These are phyloP conservation scores for Chelon auratus DNA, from an alignment of 2,797 vertebrate species.

Conservation along the genomic window DNA sequence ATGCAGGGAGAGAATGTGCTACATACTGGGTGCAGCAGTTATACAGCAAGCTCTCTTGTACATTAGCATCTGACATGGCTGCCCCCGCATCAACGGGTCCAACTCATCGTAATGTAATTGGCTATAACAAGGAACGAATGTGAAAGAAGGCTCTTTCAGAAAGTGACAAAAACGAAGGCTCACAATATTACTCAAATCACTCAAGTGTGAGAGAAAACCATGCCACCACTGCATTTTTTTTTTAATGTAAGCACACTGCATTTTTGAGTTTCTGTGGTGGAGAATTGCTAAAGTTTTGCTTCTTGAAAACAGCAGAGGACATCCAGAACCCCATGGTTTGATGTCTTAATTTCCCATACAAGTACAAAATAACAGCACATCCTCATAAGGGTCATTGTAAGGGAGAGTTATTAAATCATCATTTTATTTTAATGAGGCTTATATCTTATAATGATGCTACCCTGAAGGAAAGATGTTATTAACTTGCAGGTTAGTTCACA, in stretches of 20 bases:
- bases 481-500: constrained; percentile 81
- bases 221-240: background rate
- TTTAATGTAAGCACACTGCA: background rate
- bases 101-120: constrained; percentile 35
- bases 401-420: constrained; percentile 80
- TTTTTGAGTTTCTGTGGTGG: background rate
- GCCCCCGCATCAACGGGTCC: constrained; percentile 38
- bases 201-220: constrained; percentile 5
- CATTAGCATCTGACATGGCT: constrained; percentile 59
- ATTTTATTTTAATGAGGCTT: constrained; percentile 82
- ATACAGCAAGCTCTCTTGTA: constrained; percentile 41
- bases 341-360: constrained; percentile 55
- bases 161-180: background rate
- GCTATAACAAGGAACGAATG: constrained; percentile 35
- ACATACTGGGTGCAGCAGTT: constrained; percentile 47
- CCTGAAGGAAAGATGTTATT: constrained; percentile 82
- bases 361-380: constrained; percentile 56
- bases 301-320: constrained; percentile 7
- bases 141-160: constrained; percentile 20
- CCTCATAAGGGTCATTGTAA: constrained; percentile 70
- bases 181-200: constrained; percentile 6
- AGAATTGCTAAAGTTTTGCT: constrained; percentile 12
- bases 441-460: constrained; percentile 77
- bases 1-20: constrained; percentile 62
- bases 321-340: constrained; percentile 35